A percentile compares a stretch with the other conserved stretches of the same genome.
Evolutionary conservation across 2,888 invertebrate genomes (phyloP).

Genomic region (Isotomurus palustris): DNA sequence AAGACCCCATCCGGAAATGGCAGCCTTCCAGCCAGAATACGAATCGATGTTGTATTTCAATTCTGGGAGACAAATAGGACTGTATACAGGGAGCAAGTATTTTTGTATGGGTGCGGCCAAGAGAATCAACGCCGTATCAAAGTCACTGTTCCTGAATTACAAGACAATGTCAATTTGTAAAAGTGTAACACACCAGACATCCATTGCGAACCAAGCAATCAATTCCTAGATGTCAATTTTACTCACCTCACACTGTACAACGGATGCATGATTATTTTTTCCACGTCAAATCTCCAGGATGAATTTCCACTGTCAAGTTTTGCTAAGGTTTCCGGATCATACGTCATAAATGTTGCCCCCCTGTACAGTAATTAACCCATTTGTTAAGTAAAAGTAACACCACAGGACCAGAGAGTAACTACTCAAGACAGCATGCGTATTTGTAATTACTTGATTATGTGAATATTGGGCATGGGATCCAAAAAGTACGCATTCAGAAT

Average conservation of each 20-base stretch:
- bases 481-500: slow-evolving; percentile 2
- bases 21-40: slow-evolving; percentile 2
- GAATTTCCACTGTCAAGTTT: neutral
- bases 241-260: neutral
- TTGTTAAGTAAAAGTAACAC: neutral
- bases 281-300: neutral
- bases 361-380: neutral
- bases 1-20: slow-evolving; percentile 5
- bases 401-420: neutral
- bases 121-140: slow-evolving; percentile 13
- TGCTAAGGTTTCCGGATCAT: slow-evolving; percentile 1
- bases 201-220: neutral
- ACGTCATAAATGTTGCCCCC: neutral
- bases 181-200: neutral
- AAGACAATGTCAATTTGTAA: neutral
- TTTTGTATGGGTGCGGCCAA: neutral
- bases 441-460: slow-evolving; percentile 4
- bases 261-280: slow-evolving; percentile 5
- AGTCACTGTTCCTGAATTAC: slow-evolving; percentile 6
- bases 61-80: slow-evolving; percentile 10
- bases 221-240: neutral
- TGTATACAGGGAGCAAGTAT: neutral
- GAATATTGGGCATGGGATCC: slow-evolving; percentile 10
- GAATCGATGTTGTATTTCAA: slow-evolving; percentile 2
- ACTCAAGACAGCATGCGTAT: neutral